phyloP scores from a whole-genome alignment of 2,888 invertebrate species.

The Pinctada fucata region DNA sequence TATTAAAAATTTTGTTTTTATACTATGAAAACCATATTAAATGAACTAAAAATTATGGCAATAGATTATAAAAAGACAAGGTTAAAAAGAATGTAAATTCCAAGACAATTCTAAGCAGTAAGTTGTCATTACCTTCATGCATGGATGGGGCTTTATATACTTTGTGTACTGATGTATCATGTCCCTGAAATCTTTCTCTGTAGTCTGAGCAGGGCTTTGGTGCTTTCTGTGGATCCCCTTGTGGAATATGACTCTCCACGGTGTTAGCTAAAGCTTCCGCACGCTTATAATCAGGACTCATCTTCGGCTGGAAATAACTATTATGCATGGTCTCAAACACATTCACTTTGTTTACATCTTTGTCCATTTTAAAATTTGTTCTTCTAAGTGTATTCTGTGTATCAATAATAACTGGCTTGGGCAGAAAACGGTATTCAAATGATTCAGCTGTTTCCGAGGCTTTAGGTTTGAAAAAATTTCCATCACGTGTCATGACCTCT shows the following conservation, averaged over 20 bases:
- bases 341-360: slow-evolving; percentile 67
- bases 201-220: slow-evolving; percentile 69
- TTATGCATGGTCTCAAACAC: slow-evolving; percentile 69
- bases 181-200: slow-evolving; percentile 64
- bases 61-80: too few relatives aligned
- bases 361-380: slow-evolving; percentile 74
- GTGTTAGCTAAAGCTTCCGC: slow-evolving; percentile 45
- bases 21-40: neutral
- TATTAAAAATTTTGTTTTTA: too few relatives aligned
- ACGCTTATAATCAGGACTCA: slow-evolving; percentile 45
- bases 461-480: slow-evolving; percentile 62
- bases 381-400: slow-evolving; percentile 58
- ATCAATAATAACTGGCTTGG: slow-evolving; percentile 60
- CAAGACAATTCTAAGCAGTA: too few relatives aligned
- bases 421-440: slow-evolving; percentile 60
- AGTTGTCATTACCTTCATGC: slow-evolving; percentile 72
- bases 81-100: too few relatives aligned
- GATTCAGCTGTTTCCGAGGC: slow-evolving; percentile 67
- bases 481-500: slow-evolving; percentile 70
- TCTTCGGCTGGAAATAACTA: slow-evolving; percentile 65
- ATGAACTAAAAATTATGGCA: neutral
- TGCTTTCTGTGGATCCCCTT: slow-evolving; percentile 69
- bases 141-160: slow-evolving; percentile 60
- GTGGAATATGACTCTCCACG: slow-evolving; percentile 62
- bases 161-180: slow-evolving; percentile 61